Base-by-base conservation (phyloP, 2,888 invertebrate genomes). In the Philereme vetulata region DNA sequence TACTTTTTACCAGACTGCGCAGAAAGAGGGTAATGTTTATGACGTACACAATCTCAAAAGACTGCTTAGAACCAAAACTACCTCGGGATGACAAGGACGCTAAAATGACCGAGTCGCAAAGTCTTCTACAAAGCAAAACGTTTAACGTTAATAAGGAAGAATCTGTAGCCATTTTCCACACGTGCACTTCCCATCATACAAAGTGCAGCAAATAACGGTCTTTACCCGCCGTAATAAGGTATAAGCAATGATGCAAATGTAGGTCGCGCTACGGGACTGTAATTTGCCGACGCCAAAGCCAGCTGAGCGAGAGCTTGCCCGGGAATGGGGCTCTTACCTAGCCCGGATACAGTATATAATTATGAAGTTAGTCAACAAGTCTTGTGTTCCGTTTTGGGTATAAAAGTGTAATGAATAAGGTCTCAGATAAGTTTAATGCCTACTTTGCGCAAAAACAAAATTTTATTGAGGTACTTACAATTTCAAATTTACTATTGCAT, bases 201-300 rank as follows among this genome's bases (percentile, higher is more conserved):
- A 63, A 52, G 50, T 63, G 59, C 62, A 68, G 71, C 63, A 68
- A 71, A 68, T 64, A 58, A 59, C 62, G 60, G 65, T 71, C 45
- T 60, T 62, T 68, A 56, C 32, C 64, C 52, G 59, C 32, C 61
- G 67, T 72, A 73, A 72, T 76, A 72, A 76, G 73, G 71, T 74
- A 21, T 21, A 72, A 71, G 73, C 75, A 76, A 77, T 72, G 72
- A 75, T 68, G 76, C 71, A 70, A 74, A 74, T 76, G 67, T 80
- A 78, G 80, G 80, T 80, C 80, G 72, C 64, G 61, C 65, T 58
- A 57, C 62, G 66, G 67, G 60, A 62, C 69, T 72, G 73, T 78
- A 74, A 77, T 78, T 78, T 70, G 63, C 67, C 61, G 56, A 50
- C 56, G 56, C 65, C 56, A 50, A 50, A 56, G 56, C 65, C 56